Percentiles rank a stretch among this genome's conserved stretches.
phyloP scores from a whole-genome alignment of 64 coral and sea anemone genomes.

The Anthopleura sola region DNA sequence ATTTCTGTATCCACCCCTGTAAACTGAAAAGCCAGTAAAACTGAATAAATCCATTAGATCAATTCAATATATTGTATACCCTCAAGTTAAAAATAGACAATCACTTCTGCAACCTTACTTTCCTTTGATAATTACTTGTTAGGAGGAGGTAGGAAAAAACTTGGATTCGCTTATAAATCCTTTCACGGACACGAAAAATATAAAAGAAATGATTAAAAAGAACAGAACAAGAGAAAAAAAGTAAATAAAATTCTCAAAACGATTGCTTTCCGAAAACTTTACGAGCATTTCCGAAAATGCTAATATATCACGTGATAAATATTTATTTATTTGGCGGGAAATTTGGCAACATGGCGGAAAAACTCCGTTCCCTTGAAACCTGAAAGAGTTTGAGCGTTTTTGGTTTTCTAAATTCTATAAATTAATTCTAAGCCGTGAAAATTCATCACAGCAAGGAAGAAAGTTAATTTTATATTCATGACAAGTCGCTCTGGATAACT shows the following conservation, averaged over 20 bases:
- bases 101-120: too few species aligned
- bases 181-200: too few species aligned
- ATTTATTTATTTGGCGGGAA: conserved; percentile 43
- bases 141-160: too few species aligned
- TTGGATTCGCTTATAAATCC: too few species aligned
- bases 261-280: not conserved
- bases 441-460: not conserved
- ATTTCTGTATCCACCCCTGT: too few species aligned
- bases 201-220: too few species aligned
- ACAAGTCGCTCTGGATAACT: not conserved
- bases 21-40: too few species aligned
- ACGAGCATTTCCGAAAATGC: not conserved
- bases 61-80: too few species aligned
- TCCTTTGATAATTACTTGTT: too few species aligned
- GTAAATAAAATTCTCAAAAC: not conserved
- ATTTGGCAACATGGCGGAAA: conserved; percentile 29
- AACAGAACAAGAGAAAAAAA: too few species aligned
- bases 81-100: too few species aligned
- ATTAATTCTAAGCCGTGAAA: not conserved
- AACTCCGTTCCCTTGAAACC: not conserved
- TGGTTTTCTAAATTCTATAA: not conserved
- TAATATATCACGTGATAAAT: conserved; percentile 8
- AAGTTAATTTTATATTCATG: not conserved
- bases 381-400: not conserved
- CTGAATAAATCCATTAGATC: too few species aligned